Evolutionary conservation across 1,140 invertebrate species (phyloP), one percentile per base, ranked within the genome.

Genomic region (Stratiolaelaps scimitus): DNA sequence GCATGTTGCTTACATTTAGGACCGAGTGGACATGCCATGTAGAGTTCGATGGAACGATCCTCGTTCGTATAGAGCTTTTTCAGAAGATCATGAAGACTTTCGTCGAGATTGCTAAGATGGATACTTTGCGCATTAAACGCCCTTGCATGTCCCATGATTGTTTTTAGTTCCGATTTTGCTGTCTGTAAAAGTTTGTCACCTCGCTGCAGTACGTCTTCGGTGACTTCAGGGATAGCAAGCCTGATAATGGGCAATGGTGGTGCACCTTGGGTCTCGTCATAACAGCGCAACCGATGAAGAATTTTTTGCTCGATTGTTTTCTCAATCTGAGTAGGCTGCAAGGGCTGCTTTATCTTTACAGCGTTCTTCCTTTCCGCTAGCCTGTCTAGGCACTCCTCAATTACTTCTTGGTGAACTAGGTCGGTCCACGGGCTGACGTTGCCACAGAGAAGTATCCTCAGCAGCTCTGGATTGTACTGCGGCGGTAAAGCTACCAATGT

Each of bases 401-500:
- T 40, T 10, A 64, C 23, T 43, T 30, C 26, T 43, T 29, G 7
- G 60, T 28, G 34, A 19, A 48, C 46, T 2, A 43, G 66, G n/a
- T 48, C 26, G 13, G 17, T 23, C 66, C 53, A 65, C 45, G 7
- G 28, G 53, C 17, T 26, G 2, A 10, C 23, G 2, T 26, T 60
- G 53, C 23, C 23, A 23, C 53, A 60, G 10, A 60, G 53, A 1
- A 67, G 26, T 0, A 83, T 77, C 20, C 83, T 81, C 23, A 81
- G 78, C 70, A 82, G 81, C 70, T 79, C 76, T 7, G 81, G 77
- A 75, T 84, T 80, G 69, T 83, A 86, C 68, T 86, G 84, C 0
- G 82, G 80, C 15, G 87, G 86, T 43, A 89, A 75, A 29, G 83
- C 81, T 20, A 83, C 83, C n/a, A 87, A 74, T 74, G 84, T 83